Evolutionary conservation across 2,888 invertebrate species (phyloP), one percentile per base, ranked within the genome.

Genomic region (Plebejus argus): DNA sequence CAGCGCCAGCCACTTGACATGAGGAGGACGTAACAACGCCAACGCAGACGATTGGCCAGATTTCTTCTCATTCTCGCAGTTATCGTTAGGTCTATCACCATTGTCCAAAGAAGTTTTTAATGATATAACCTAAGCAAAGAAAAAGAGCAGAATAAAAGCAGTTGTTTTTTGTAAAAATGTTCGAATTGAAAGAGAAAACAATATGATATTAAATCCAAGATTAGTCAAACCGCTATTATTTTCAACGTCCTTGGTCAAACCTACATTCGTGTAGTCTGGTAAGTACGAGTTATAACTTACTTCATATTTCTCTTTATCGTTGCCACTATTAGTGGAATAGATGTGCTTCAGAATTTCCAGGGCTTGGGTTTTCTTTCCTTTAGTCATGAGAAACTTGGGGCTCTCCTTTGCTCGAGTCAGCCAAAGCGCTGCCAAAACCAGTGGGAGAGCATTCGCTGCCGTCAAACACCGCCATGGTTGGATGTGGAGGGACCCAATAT

Each of bases 401-500:
- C 97, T 97, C 88, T 98, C 98, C 0, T 97, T 97, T 18, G 95
- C 87, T 20, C 82, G 80, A 0, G 86, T 81, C 78, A 90, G 80
- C 81, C 85, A 85, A 0, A 88, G 4, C 0, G 91, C 92, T 4
- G 90, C 87, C 4, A 91, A 78, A 0, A 97, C 82, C 45, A 96
- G 94, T 0, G 97, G 96, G 0, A 96, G 49, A 0, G 96, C 95
- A 83, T 97, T 95, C 0, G 95, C 86, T 0, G 96, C 92, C 0
- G 97, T 90, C 79, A 97, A 95, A 7, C 97, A 84, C 4, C 98
- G 94, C 98, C 98, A 98, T 0, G 97, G 96, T 76, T 95, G 93
- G 76, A 97, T 81, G 1, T 88, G 88, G 2, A 95, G 82, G 0
- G 87, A 58, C 0, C 88, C 89, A 1, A 89, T 66, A 0, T 88